Conservation (phyloP, 2,888 invertebrate species). For the Agonopterix alstromeriana region DNA sequence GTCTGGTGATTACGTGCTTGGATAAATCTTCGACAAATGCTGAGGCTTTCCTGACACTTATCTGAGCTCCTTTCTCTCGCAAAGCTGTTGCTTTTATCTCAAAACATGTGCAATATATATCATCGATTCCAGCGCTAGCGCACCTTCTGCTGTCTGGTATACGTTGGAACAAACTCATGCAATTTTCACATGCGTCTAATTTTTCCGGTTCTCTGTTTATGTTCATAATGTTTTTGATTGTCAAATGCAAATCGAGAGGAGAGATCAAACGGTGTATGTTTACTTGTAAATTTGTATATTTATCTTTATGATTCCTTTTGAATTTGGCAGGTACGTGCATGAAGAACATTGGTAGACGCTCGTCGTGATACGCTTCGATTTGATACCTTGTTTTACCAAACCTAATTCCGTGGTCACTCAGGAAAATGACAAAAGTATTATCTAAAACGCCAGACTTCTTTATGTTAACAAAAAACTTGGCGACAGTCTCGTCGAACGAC, state of each 20-base stretch:
- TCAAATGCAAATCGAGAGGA: conserved; percentile 2
- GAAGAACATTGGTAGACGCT: background rate
- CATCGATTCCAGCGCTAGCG: background rate
- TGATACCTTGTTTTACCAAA: background rate
- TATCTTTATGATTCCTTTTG: background rate
- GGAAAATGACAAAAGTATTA: background rate
- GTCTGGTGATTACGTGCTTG: too few species aligned
- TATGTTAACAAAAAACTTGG: background rate
- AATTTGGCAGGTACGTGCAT: background rate
- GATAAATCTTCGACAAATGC: too few species aligned
- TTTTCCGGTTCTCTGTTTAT: background rate
- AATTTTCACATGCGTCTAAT: background rate
- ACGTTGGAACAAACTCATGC: conserved; percentile 1
- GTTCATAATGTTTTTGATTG: background rate
- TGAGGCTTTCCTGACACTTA: too few species aligned
- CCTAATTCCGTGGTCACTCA: background rate
- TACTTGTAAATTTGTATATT: background rate
- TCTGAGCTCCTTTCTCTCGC: too few species aligned
- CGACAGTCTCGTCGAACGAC: background rate
- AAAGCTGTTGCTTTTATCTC: too few species aligned
- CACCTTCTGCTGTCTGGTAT: background rate
- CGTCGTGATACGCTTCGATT: background rate
- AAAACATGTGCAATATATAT: background rate
- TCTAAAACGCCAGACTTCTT: background rate
- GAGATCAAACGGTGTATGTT: conserved; percentile 1